Base-by-base conservation (phyloP, 2,888 invertebrate genomes). In the Caenorhabditis macrosperma region DNA sequence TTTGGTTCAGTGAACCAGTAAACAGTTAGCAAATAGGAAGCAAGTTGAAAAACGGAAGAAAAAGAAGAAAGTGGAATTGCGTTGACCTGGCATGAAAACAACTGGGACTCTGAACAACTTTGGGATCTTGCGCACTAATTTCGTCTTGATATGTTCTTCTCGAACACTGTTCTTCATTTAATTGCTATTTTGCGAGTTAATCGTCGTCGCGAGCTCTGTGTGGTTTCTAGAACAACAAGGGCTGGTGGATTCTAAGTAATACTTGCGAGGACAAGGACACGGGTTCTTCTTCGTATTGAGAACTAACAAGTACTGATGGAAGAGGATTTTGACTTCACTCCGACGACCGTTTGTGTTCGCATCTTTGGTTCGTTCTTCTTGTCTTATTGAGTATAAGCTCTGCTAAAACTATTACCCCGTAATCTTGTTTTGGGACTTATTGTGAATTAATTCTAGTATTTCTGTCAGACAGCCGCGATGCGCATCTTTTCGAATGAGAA, bases 361-460 rank as follows among this genome's bases (percentile, higher is more conserved):
- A 15, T 68, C 7, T 68, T 24, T 48, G 28, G 5, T 44, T 17
- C 44, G 7, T 44, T 38, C 15, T 38, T 57, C 15, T 30, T 6
- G 17, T 41, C 22, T 54, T 52, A 60, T 69, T 69, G 69, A 61
- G 41, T 60, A 54, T 61, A 55, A 61, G 52, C 52, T 22, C 7
- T 46, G 52, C 17, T 61, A 54, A 71, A 30, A 55, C 71, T 52
- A 35, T 61, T 26, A 61, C 10, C 52, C 24, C 30, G 2, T 61
- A 69, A 69, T 60, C 54, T 52, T 71, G 71, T 71, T 71, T 71
- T 61, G 41, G 35, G 22, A 59, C 26, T 0, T 10, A 35, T 33
- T 55, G 17, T 33, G 46, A 30, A n/a, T n/a, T 10, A 38, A 33
- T 41, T 68, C 57, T 57, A 68, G 57, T 57, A 57, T 68, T 68